Conservation (phyloP, 2,888 invertebrate genomes). For the Liposcelis brunnea region DNA sequence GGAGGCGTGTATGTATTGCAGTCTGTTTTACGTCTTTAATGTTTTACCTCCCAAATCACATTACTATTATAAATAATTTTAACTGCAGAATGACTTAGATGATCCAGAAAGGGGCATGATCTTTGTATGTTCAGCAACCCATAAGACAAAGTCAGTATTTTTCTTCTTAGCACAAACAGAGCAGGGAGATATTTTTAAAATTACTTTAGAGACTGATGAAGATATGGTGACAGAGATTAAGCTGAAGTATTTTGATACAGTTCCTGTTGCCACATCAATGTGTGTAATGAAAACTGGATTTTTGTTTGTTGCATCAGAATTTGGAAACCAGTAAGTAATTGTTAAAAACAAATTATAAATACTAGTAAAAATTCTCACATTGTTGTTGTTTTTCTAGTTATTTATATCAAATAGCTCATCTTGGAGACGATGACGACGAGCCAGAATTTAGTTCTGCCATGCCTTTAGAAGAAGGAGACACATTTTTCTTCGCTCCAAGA, state of each 20-base stretch:
- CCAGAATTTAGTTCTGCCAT: constrained; percentile 97
- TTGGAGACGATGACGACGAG: constrained; percentile 98
- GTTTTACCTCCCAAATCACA: constrained; percentile 4
- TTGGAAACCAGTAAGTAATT: constrained; percentile 94
- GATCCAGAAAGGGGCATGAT: constrained; percentile 99
- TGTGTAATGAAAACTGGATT: constrained; percentile 98
- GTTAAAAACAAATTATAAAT: constrained; percentile 7
- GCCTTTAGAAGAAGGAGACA: constrained; percentile 96
- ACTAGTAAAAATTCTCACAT: not conserved
- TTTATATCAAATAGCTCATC: constrained; percentile 95
- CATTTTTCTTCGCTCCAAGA: constrained; percentile 95
- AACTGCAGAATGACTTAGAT: constrained; percentile 84
- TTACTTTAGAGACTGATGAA: constrained; percentile 91
- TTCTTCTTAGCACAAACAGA: constrained; percentile 99
- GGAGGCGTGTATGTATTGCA: constrained; percentile 44
- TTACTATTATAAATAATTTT: constrained; percentile 12
- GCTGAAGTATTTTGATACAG: constrained; percentile 97
- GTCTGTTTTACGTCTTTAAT: not conserved
- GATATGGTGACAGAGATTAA: constrained; percentile 98
- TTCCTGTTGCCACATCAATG: constrained; percentile 91
- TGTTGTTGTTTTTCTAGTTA: constrained; percentile 43
- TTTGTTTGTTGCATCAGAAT: constrained; percentile 94
- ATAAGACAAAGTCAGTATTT: constrained; percentile 99
- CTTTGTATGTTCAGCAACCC: constrained; percentile 96
- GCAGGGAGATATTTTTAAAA: constrained; percentile 93